Percentiles rank a stretch among this genome's conserved stretches.
Evolutionary conservation across 2,113 vertebrate species (phyloP).

Genomic region (Chunga burmeisteri): DNA sequence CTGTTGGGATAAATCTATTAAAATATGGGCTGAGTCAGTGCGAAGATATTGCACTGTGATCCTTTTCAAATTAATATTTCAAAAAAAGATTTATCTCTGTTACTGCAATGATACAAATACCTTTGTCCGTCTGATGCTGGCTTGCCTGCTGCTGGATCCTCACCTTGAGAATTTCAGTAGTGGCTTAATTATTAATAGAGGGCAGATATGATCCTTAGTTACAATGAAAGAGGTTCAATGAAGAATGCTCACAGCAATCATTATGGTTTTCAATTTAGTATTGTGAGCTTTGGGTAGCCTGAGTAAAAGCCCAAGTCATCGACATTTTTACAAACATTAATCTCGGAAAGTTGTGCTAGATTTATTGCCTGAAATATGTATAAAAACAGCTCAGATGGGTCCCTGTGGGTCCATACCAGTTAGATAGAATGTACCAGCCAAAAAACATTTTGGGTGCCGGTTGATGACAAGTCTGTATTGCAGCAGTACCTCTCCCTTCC

Average conservation of each 20-base stretch:
- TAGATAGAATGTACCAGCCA: not conserved
- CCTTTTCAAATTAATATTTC: conserved; percentile 34
- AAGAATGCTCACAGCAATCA: not conserved
- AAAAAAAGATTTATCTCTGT: conserved; percentile 43
- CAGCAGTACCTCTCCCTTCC: not conserved
- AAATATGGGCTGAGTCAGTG: not conserved
- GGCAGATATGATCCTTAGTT: not conserved
- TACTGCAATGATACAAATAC: not conserved
- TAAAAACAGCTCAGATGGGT: not conserved
- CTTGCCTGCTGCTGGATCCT: not conserved
- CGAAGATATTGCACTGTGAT: not conserved
- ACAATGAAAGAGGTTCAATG: not conserved
- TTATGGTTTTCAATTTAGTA: not conserved
- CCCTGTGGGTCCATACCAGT: not conserved
- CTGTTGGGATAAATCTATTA: conserved; percentile 35
- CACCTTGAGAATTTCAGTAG: not conserved
- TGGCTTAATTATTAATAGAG: not conserved
- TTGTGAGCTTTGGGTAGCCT: not conserved
- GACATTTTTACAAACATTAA: not conserved
- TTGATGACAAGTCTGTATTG: not conserved
- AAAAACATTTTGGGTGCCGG: not conserved
- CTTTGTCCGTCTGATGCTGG: not conserved
- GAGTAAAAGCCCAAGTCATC: not conserved
- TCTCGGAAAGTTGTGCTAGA: not conserved
- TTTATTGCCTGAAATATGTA: not conserved